These are phyloP conservation scores for Heliconius cydno DNA, from an alignment of 2,888 invertebrate species.

Conservation along the genomic window DNA sequence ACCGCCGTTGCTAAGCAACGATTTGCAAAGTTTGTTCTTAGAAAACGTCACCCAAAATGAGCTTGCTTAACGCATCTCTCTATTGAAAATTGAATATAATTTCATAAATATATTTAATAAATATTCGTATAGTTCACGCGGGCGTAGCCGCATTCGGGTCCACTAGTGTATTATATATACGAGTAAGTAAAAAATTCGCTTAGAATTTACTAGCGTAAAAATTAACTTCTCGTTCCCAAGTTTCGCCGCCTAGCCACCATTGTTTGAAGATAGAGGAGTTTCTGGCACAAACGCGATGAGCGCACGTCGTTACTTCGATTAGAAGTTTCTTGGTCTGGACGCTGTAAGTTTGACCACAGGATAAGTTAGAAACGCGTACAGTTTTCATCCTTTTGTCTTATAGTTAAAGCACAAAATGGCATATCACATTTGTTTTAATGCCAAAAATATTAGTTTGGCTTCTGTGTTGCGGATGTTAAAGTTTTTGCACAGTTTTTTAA, in stretches of 20 bases:
- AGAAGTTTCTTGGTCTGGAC: conserved; percentile 61
- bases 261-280: conserved; percentile 68
- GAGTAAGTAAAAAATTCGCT: conserved; percentile 34
- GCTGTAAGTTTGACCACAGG: conserved; percentile 50
- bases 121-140: too few relatives aligned
- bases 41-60: too few relatives aligned
- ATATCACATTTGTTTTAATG: conserved; percentile 9
- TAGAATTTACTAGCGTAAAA: conserved; percentile 45
- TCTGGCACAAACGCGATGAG: conserved; percentile 68
- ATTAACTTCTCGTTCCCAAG: conserved; percentile 53
- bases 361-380: conserved; percentile 40
- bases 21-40: too few relatives aligned
- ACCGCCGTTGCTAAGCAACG: too few relatives aligned
- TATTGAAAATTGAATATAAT: too few relatives aligned
- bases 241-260: conserved; percentile 54
- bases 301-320: conserved; percentile 70
- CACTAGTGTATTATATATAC: too few relatives aligned
- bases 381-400: conserved; percentile 20
- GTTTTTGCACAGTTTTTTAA: conserved; percentile 13
- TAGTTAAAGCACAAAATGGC: conserved; percentile 14
- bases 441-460: conserved; percentile 29
- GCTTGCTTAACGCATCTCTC: too few relatives aligned
- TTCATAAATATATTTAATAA: too few relatives aligned
- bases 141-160: too few relatives aligned
- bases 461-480: conserved; percentile 15